These are phyloP conservation scores for Propithecus perrieri DNA, from an alignment of 2,797 vertebrate species.

Conservation along the genomic window DNA sequence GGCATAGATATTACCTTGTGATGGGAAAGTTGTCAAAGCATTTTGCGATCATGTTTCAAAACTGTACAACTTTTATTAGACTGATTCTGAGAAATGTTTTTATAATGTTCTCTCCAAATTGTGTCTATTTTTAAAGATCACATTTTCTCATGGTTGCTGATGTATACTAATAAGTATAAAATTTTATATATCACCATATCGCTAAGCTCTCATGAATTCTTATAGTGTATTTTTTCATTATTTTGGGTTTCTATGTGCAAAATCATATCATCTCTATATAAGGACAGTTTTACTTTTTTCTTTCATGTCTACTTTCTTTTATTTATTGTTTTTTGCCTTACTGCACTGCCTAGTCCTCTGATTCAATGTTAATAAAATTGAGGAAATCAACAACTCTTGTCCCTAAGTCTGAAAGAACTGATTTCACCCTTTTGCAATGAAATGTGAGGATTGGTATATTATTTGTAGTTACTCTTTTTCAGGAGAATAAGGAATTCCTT, in stretches of 20 bases:
- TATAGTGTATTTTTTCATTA: background rate
- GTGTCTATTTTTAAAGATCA: background rate
- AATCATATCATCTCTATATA: background rate
- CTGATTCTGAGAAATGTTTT: background rate
- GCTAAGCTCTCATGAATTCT: background rate
- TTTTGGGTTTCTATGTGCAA: slow-evolving; percentile 18
- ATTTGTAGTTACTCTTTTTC: background rate
- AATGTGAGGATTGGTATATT: background rate
- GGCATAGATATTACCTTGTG: background rate
- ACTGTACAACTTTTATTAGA: background rate
- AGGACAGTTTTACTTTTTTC: background rate
- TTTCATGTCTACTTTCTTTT: background rate
- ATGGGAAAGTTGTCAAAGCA: background rate
- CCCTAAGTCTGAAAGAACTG: background rate
- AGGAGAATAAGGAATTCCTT: background rate
- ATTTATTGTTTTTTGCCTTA: slow-evolving; percentile 8
- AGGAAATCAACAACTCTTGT: background rate
- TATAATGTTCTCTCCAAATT: background rate
- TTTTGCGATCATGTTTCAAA: background rate
- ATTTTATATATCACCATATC: background rate
- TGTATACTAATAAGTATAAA: background rate
- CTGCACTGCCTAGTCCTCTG: background rate
- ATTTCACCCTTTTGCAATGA: slow-evolving; percentile 39
- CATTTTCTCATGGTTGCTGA: background rate
- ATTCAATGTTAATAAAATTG: background rate